Evolutionary conservation across 1,140 invertebrate species (phyloP).

Genomic region (Micrasema longulum): DNA sequence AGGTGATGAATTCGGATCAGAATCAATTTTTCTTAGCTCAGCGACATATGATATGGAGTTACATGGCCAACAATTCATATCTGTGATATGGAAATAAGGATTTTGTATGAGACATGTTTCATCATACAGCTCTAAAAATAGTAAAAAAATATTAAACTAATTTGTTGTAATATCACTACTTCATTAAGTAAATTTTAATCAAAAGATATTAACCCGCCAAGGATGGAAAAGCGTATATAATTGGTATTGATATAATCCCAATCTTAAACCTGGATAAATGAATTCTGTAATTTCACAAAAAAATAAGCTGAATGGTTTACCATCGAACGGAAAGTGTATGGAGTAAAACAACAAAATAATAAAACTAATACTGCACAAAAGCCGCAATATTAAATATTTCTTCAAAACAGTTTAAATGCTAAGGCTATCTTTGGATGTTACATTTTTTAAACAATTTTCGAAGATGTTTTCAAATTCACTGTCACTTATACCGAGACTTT

Average conservation of each 20-base stretch:
- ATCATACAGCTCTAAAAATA: conserved; percentile 78
- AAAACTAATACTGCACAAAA: conserved; percentile 45
- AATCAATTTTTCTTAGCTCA: conserved; percentile 63
- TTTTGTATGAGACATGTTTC: conserved; percentile 83
- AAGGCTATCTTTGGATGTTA: conserved; percentile 58
- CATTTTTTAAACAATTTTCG: conserved; percentile 63
- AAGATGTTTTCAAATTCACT: conserved; percentile 68
- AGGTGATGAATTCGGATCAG: conserved; percentile 58
- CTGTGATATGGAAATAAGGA: conserved; percentile 77
- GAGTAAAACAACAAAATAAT: conserved; percentile 23
- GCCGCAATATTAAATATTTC: background rate
- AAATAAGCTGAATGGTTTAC: conserved; percentile 68
- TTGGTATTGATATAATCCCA: conserved; percentile 73
- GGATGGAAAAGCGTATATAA: conserved; percentile 72
- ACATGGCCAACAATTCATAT: conserved; percentile 84
- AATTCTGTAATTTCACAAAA: conserved; percentile 75
- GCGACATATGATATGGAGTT: conserved; percentile 72
- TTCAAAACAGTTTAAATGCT: background rate
- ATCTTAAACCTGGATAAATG: conserved; percentile 76
- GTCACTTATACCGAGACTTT: conserved; percentile 62
- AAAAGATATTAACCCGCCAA: conserved; percentile 71
- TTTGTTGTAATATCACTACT: too few species aligned
- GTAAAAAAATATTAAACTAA: too few species aligned
- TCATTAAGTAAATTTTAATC: too few species aligned
- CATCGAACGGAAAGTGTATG: conserved; percentile 59